Evolutionary conservation across 2,797 vertebrate genomes (phyloP), one percentile per base, ranked within the genome.

Genomic region (Stomatorhinus walkeri): DNA sequence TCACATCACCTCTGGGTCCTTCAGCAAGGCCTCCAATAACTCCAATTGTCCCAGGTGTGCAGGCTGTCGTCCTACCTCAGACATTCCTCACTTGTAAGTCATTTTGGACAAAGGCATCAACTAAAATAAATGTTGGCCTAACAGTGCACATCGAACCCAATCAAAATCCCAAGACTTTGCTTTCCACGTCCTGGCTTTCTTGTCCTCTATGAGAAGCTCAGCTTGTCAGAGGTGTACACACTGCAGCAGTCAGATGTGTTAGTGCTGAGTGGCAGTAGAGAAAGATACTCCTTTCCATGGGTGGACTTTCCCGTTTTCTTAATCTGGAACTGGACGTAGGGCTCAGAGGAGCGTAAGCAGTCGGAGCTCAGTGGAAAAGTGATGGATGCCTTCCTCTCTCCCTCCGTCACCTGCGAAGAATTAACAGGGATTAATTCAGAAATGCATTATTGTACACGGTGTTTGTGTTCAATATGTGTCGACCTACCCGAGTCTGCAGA

Each of bases 151-250:
- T 36, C 52, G 36, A 40, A 36, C 2, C 36, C 14, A 49, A 81
- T n/a, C 19, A 43, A 81, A 85, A 61, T 32, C 85, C 59, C 88
- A 32, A 8, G 32, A 32, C 51, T 72, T 36, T 16, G 24, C 64
- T 91, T 32, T 46, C 48, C 49, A 6, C 24, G 4, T 36, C 32
- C 79, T 46, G 22, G 51, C 48, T 10, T 22, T 14, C 43, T 49
- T 22, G 5, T 28, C 16, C 79, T 90, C 92, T 92, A 94, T 87
- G 87, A 93, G 90, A 94, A 92, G 91, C 94, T 92, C 68, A 95
- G 92, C 90, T 96, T 96, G 28, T 95, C 92, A 0, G 95, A 96
- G 1, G 92, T 95, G 92, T 95, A 96, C 89, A 94, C 91, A 4
- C 91, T 94, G 91, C 93, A 94, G 91, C 91, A 90, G 32, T 93